Conservation (phyloP, 2,888 invertebrate species). For the Erebia ligea region DNA sequence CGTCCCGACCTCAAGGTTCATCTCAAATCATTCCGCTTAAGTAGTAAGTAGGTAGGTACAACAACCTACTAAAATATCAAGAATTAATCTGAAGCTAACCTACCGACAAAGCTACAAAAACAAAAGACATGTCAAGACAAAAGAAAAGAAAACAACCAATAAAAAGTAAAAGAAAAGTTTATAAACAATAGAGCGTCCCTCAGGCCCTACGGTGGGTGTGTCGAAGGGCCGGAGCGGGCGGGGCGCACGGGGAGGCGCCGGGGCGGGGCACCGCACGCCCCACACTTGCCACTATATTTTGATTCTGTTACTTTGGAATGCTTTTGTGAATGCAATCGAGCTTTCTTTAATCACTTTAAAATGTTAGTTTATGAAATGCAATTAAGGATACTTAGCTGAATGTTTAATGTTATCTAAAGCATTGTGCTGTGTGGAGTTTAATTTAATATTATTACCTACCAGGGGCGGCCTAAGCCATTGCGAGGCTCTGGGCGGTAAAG, state of each 20-base stretch:
- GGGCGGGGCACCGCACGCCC: constrained; percentile 58
- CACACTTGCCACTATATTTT: not conserved
- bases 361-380: too few species aligned
- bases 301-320: not conserved
- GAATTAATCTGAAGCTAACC: not conserved
- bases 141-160: not conserved
- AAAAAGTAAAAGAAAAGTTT: constrained; percentile 6
- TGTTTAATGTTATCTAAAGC: too few species aligned
- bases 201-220: constrained; percentile 39
- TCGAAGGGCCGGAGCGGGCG: constrained; percentile 49
- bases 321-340: constrained; percentile 1
- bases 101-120: not conserved
- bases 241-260: constrained; percentile 52
- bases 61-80: not conserved
- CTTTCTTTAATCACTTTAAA: not conserved
- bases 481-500: too few species aligned
- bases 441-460: too few species aligned
- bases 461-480: too few species aligned
- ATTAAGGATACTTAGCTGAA: too few species aligned
- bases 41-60: not conserved
- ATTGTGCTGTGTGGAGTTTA: too few species aligned
- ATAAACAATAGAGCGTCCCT: constrained; percentile 20
- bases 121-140: not conserved
- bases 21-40: too few species aligned
- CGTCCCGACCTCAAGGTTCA: too few species aligned